Evolutionary conservation across 92 coral and sea anemone species (phyloP).

Genomic region (Pocillopora meandrina): DNA sequence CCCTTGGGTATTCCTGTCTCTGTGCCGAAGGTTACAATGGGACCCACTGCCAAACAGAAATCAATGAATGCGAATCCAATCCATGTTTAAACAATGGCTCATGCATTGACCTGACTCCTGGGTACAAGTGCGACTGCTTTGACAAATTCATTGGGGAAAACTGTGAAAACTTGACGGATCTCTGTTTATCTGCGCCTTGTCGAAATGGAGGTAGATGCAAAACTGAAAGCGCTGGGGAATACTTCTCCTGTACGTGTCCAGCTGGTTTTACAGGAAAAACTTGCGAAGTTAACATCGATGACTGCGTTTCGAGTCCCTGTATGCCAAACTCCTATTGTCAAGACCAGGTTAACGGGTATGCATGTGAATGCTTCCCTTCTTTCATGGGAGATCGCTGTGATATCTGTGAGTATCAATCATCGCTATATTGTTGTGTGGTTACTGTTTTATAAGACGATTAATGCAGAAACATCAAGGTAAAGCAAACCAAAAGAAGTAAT

Average conservation of each 20-base stretch:
- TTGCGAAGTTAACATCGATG: slow-evolving; percentile 70
- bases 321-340: slow-evolving; percentile 53
- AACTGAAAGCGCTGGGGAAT: slow-evolving; percentile 19
- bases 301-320: slow-evolving; percentile 70
- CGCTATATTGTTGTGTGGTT: too few relatives aligned
- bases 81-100: slow-evolving; percentile 76
- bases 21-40: slow-evolving; percentile 72
- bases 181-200: slow-evolving; percentile 56
- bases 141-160: slow-evolving; percentile 57
- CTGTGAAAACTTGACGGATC: slow-evolving; percentile 45
- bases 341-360: slow-evolving; percentile 55
- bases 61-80: slow-evolving; percentile 48
- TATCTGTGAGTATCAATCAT: slow-evolving; percentile 47
- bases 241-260: slow-evolving; percentile 45
- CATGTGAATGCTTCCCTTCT: slow-evolving; percentile 57
- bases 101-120: slow-evolving; percentile 50
- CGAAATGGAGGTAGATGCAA: slow-evolving; percentile 54
- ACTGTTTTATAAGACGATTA: not conserved
- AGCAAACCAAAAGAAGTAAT: too few relatives aligned
- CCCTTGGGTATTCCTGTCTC: slow-evolving; percentile 47
- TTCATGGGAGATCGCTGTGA: slow-evolving; percentile 71
- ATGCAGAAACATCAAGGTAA: too few relatives aligned
- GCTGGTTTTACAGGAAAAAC: slow-evolving; percentile 58
- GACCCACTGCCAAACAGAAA: slow-evolving; percentile 54
- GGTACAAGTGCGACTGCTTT: slow-evolving; percentile 56